Evolutionary conservation across 1,140 invertebrate species (phyloP).

Genomic region (Lepidurus arcticus): DNA sequence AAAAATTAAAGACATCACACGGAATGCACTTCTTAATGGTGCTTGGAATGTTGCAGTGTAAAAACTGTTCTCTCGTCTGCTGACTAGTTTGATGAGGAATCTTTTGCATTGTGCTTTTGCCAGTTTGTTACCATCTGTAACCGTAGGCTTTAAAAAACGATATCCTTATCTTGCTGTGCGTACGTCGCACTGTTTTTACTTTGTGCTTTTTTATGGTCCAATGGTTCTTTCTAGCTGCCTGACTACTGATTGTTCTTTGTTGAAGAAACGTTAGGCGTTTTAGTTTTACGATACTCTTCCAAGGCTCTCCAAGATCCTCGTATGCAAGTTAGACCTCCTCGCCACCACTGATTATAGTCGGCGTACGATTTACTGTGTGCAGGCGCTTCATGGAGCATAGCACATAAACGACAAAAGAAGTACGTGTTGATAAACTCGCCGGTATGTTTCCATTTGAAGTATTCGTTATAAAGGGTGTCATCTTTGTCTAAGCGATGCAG

Average conservation of each 20-base stretch:
- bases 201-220: not conserved
- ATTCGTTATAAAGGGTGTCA: conserved; percentile 83
- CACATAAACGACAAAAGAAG: conserved; percentile 91
- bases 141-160: no score
- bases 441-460: conserved; percentile 83
- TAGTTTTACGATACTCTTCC: conserved; percentile 35
- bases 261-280: not conserved
- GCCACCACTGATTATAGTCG: conserved; percentile 48
- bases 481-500: conserved; percentile 75
- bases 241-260: not conserved
- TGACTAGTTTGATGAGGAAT: conserved; percentile 6
- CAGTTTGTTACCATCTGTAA: no score
- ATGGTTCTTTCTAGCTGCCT: not conserved
- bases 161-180: not conserved
- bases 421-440: conserved; percentile 91
- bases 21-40: not conserved
- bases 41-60: not conserved
- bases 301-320: conserved; percentile 81
- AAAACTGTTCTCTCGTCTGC: not conserved
- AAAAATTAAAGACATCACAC: not conserved
- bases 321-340: conserved; percentile 55
- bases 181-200: not conserved
- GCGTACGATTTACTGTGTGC: conserved; percentile 47
- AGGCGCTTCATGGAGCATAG: conserved; percentile 70
- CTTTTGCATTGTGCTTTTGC: not conserved